Evolutionary conservation across 2,113 vertebrate genomes (phyloP).

Genomic region (Manacus vitellinus): DNA sequence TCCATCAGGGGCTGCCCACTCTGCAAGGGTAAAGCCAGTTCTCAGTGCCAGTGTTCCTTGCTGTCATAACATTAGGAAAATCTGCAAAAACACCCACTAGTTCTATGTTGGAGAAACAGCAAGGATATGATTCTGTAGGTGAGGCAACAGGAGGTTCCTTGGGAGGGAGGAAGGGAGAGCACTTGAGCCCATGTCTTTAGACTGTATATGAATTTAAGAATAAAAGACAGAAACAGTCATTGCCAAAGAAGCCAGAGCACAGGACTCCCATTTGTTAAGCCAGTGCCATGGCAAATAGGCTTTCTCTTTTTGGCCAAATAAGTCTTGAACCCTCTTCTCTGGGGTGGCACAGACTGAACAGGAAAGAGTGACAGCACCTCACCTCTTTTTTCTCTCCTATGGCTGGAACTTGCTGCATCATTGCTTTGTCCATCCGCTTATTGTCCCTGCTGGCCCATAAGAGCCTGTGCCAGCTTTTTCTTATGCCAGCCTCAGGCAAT

Average conservation of each 20-base stretch:
- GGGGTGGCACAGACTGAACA: neutral
- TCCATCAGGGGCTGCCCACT: neutral
- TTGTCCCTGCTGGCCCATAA: neutral
- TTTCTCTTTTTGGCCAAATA: neutral
- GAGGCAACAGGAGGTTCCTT: neutral
- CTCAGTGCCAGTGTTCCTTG: neutral
- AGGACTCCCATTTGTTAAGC: neutral
- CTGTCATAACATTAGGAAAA: neutral
- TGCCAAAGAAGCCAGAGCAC: neutral
- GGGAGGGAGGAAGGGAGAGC: neutral
- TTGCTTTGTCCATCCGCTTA: neutral
- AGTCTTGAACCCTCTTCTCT: neutral
- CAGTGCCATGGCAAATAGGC: neutral
- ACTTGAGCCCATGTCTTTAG: neutral
- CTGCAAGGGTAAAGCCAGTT: neutral
- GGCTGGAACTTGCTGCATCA: neutral
- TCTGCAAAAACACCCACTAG: neutral
- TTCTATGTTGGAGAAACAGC: neutral
- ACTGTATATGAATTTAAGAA: neutral
- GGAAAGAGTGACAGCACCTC: neutral
- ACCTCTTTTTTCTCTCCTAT: neutral
- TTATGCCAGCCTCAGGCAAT: neutral
- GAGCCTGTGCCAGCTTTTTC: neutral
- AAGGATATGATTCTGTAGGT: neutral
- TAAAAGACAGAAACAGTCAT: neutral